Base-by-base conservation (phyloP, 2,888 invertebrate species). In the Darwinula stevensoni region DNA sequence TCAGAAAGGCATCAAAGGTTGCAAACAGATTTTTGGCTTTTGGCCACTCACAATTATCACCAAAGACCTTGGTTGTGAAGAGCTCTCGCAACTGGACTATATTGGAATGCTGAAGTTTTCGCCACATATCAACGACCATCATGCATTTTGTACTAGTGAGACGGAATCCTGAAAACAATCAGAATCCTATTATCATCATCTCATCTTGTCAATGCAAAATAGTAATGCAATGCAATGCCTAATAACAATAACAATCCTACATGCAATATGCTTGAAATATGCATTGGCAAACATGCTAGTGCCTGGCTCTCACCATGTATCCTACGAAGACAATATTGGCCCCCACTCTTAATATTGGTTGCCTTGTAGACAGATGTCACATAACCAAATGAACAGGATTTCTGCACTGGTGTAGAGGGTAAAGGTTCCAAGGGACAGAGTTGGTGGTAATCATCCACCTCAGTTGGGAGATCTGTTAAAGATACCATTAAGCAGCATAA, bases 31-130 rank as follows among this genome's bases (percentile, higher is more conserved):
- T n/a, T n/a, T n/a, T n/a, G n/a, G n/a, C n/a, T n/a, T n/a, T n/a
- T n/a, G 6, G n/a, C 22, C 9, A 61, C 70, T 63, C 53, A 84
- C 82, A 88, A 56, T 74, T 70, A 57, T 94, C 94, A 43, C 80
- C 80, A 54, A 94, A 97, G 30, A 75, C 74, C 57, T 84, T 80
- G 27, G 91, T 88, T 22, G 78, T 73, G 55, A 91, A 86, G 41
- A 78, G 73, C 50, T 91, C 86, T 46, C 75, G 65, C 35, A 94
- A 57, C 44, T 74, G 73, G 36, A 91, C 78, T 41, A 94, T 65
- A 58, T 91, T 91, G 44, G 88, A 76, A 55, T 94, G 91, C 47
- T 71, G 69, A 35, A 94, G 59, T 53, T 80, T 74, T 51, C 82
- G 84, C 94, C 94, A 94, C 58, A 71, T 63, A 43, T 91, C 88